A percentile compares a stretch with the other conserved stretches of the same genome.
These are phyloP conservation scores for Nanorana parkeri DNA, from an alignment of 2,113 vertebrate species.

Conservation along the genomic window DNA sequence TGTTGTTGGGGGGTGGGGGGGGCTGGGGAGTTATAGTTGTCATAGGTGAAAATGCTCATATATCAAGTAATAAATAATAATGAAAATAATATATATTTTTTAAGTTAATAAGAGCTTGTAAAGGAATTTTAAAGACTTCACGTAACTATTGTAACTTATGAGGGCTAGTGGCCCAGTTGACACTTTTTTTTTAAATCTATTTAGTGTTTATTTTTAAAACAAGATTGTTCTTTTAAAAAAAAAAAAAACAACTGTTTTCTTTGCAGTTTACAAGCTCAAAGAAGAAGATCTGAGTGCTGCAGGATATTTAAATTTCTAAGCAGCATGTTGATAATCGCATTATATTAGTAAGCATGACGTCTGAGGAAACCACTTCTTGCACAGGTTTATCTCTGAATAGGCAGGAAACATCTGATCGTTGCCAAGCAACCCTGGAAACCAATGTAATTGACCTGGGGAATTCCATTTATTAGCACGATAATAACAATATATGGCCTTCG, in stretches of 20 bases:
- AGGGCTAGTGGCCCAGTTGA: no score
- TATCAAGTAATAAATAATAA: no score
- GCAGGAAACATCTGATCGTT: slow-evolving; percentile 40
- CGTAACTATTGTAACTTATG: no score
- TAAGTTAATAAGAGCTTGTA: no score
- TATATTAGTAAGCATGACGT: slow-evolving; percentile 35
- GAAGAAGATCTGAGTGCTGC: background rate
- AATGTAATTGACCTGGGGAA: background rate
- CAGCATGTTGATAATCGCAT: slow-evolving; percentile 31
- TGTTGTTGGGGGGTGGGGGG: no score
- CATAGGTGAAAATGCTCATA: no score
- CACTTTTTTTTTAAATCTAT: no score
- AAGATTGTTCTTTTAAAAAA: no score
- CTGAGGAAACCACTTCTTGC: slow-evolving; percentile 30
- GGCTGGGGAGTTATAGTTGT: no score
- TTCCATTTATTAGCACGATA: slow-evolving; percentile 3
- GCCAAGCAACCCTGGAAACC: slow-evolving; percentile 19
- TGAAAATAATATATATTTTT: no score
- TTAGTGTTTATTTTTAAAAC: no score
- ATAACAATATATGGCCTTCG: background rate
- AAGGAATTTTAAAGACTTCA: no score
- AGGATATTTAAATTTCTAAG: background rate
- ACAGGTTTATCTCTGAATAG: slow-evolving; percentile 20
- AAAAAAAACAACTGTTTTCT: background rate
- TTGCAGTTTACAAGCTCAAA: background rate